These are phyloP conservation scores for Henicopernis longicauda DNA, from an alignment of 2,113 vertebrate species.

Conservation along the genomic window DNA sequence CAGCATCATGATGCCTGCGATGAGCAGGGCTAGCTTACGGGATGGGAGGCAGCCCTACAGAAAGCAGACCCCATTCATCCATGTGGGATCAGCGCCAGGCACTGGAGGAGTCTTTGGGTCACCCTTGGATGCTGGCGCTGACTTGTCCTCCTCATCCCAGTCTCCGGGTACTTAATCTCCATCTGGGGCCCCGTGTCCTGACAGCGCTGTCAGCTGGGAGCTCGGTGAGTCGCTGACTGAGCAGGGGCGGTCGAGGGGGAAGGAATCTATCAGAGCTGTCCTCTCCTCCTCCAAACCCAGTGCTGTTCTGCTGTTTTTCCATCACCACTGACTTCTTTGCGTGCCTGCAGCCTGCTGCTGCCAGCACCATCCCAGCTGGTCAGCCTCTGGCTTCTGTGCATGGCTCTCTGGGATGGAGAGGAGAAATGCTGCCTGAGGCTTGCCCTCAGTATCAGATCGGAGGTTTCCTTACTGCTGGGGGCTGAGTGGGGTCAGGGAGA, in stretches of 20 bases:
- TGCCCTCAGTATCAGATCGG: rapidly evolving
- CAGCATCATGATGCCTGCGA: rapidly evolving
- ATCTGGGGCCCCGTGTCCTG: rapidly evolving
- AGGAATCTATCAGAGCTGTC: not conserved
- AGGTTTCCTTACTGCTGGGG: not conserved
- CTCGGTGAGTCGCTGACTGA: rapidly evolving
- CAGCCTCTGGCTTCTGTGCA: not conserved
- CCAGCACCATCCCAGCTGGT: not conserved
- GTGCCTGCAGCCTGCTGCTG: not conserved
- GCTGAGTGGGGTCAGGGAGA: not conserved
- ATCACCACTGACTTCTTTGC: not conserved
- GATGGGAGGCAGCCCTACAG: rapidly evolving
- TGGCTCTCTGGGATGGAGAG: not conserved
- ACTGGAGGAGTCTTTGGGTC: not conserved
- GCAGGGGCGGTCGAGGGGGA: not conserved
- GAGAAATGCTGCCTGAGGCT: not conserved
- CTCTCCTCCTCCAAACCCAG: not conserved
- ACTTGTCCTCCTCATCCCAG: not conserved
- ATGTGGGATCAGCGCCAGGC: not conserved
- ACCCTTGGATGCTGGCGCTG: not conserved
- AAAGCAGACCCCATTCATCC: not conserved
- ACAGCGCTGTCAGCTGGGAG: not conserved
- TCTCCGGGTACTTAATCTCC: not conserved
- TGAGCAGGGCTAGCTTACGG: rapidly evolving
- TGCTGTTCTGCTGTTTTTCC: not conserved